Evolutionary conservation across 1,140 invertebrate genomes (phyloP).

Genomic region (Heliconius melpomene): DNA sequence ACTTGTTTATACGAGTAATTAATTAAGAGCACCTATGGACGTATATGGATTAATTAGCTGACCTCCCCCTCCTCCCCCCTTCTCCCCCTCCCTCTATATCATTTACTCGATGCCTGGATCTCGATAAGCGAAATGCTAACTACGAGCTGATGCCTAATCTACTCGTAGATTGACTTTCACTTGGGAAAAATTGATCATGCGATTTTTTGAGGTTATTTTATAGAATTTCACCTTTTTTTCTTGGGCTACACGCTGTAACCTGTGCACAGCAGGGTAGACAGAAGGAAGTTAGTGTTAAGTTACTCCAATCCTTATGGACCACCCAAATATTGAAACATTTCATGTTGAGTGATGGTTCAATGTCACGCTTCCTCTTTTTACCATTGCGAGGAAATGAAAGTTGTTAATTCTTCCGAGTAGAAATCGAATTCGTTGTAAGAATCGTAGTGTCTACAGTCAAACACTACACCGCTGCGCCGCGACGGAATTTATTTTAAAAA

Average conservation of each 20-base stretch:
- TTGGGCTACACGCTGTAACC: not conserved
- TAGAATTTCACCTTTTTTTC: not conserved
- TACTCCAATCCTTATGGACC: not conserved
- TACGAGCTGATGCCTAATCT: not conserved
- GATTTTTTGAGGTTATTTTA: not conserved
- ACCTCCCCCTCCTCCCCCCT: not conserved
- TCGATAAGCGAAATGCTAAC: not conserved
- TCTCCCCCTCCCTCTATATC: too few species aligned
- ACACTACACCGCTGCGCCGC: too few species aligned
- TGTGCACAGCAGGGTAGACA: too few species aligned
- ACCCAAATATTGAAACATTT: too few species aligned
- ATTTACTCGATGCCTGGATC: not conserved
- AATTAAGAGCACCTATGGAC: constrained; percentile 41
- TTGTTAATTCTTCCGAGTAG: too few species aligned
- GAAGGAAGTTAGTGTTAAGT: too few species aligned
- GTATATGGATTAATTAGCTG: constrained; percentile 44
- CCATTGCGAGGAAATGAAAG: too few species aligned
- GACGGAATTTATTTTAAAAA: too few species aligned
- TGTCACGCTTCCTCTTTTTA: too few species aligned
- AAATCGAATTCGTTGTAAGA: too few species aligned
- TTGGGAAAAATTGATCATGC: not conserved
- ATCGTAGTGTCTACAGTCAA: too few species aligned
- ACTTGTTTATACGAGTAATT: constrained; percentile 65
- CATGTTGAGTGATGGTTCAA: too few species aligned
- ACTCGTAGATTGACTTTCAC: not conserved